phyloP scores from a whole-genome alignment of 2,113 vertebrate genomes.

The Gobius niger region DNA sequence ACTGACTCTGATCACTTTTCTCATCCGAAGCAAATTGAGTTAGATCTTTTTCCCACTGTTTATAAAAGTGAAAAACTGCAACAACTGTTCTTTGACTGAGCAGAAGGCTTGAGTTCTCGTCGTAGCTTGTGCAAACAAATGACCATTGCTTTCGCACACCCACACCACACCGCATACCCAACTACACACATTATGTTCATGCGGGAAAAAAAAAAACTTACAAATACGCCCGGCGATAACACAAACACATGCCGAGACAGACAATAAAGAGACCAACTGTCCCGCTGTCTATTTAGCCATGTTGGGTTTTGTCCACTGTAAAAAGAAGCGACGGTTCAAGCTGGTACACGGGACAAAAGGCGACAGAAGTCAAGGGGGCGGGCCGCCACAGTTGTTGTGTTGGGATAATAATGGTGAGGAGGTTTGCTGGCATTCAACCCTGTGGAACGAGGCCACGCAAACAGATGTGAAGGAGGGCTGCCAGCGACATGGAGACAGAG shows the following conservation, averaged over 20 bases:
- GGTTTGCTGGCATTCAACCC: conserved; percentile 66
- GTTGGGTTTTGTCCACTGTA: conserved; percentile 52
- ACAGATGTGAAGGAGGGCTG: conserved; percentile 67
- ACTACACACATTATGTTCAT: conserved; percentile 30
- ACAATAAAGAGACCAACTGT: conserved; percentile 65
- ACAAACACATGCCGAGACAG: conserved; percentile 28
- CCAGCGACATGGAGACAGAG: conserved; percentile 14
- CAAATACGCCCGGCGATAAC: conserved; percentile 26
- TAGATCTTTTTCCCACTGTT: conserved; percentile 2
- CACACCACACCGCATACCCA: conserved; percentile 8
- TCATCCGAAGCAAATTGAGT: conserved; percentile 8
- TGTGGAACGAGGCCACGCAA: conserved; percentile 63
- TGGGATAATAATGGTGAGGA: conserved; percentile 66
- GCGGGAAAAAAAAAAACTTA: conserved; percentile 14
- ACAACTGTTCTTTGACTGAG: conserved; percentile 14
- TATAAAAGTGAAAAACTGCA: conserved; percentile 14
- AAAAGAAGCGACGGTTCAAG: conserved; percentile 28
- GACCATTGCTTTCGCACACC: conserved; percentile 18
- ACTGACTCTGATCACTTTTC: conserved; percentile 7
- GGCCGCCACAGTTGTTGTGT: conserved; percentile 41
- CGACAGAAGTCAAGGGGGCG: conserved; percentile 64
- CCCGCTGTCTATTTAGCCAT: conserved; percentile 56
- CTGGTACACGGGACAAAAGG: conserved; percentile 59
- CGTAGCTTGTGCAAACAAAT: conserved; percentile 20
- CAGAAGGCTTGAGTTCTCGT: conserved; percentile 34